These are phyloP conservation scores for Argyrosomus regius DNA, from an alignment of 2,797 vertebrate genomes.

Conservation along the genomic window DNA sequence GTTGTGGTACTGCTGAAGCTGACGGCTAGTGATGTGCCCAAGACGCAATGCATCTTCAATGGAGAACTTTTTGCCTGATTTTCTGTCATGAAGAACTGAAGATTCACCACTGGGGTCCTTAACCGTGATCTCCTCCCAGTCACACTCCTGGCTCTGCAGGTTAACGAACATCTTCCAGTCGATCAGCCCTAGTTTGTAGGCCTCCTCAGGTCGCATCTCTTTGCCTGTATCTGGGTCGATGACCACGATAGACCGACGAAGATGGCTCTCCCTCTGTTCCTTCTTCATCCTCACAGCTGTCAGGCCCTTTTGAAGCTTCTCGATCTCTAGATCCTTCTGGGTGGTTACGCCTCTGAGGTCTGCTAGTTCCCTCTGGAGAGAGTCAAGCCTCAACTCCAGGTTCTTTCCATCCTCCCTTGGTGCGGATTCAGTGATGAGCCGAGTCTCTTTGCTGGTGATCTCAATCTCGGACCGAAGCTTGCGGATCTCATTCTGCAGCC, in stretches of 20 bases:
- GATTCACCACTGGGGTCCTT: slow-evolving; percentile 94
- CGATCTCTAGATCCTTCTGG: slow-evolving; percentile 93
- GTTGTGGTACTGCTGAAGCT: slow-evolving; percentile 93
- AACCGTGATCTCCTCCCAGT: slow-evolving; percentile 97
- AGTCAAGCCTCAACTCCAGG: slow-evolving; percentile 90
- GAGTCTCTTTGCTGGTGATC: slow-evolving; percentile 92
- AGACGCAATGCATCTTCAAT: slow-evolving; percentile 93
- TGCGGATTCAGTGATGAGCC: slow-evolving; percentile 86
- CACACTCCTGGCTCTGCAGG: slow-evolving; percentile 96
- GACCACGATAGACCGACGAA: slow-evolving; percentile 95
- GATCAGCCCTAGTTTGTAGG: slow-evolving; percentile 93
- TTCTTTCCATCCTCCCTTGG: slow-evolving; percentile 85
- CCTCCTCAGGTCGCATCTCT: slow-evolving; percentile 96
- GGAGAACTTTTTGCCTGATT: slow-evolving; percentile 95
- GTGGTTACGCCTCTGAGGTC: slow-evolving; percentile 89
- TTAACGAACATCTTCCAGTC: slow-evolving; percentile 98
- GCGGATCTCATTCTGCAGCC: slow-evolving; percentile 91
- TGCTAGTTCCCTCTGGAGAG: slow-evolving; percentile 90
- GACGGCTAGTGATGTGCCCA: slow-evolving; percentile 88
- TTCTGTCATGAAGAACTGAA: slow-evolving; percentile 94
- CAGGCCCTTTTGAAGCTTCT: slow-evolving; percentile 91
- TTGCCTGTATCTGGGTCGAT: slow-evolving; percentile 96
- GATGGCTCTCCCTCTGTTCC: slow-evolving; percentile 96
- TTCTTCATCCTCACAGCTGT: slow-evolving; percentile 90
- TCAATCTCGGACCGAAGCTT: slow-evolving; percentile 94